Base-by-base conservation (phyloP, 2,888 invertebrate species). In the Noctua comes region DNA sequence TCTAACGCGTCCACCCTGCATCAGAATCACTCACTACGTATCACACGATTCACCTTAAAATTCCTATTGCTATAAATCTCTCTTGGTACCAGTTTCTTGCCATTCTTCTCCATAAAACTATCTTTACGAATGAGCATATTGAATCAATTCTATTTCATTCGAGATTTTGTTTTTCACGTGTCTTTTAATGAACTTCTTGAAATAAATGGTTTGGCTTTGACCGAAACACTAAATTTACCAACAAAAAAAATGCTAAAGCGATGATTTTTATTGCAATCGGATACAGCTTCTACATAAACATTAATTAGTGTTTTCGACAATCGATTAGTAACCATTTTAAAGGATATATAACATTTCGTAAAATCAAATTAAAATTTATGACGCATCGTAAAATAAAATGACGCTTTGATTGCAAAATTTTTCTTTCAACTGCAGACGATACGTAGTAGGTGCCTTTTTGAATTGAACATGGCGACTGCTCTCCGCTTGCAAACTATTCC, bases 401-500 rank as follows among this genome's bases (percentile, higher is more conserved):
- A 36, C 40, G n/a, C 21, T 83, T 77, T 83, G 75, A 83, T 80
- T 81, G 73, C 76, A 68, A 82, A 82, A 72, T 77, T 31, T 71
- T 59, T 75, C 27, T 46, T 66, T 79, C 43, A 46, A 46, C 48
- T 68, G 31, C 82, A 76, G 31, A 54, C 68, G 51, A 91, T 88
- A 95, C 92, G 94, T 94, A 96, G 93, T 94, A 89, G 85, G 84
- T 82, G 71, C 91, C 84, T 73, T 85, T 87, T 89, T 89, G 93
- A 93, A 94, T 93, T 90, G 94, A 94, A 93, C 94, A 94, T 93
- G 94, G 95, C 94, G 94, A 95, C 95, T 95, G 93, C 92, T 93
- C 95, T 96, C 93, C 94, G 94, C 94, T 94, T 93, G 93, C 94
- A 95, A 96, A 96, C 96, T 95, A 94, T 94, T 93, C 93, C 92